These are phyloP conservation scores for Neotoxoptera formosana DNA, from an alignment of 1,140 invertebrate species.

Conservation along the genomic window DNA sequence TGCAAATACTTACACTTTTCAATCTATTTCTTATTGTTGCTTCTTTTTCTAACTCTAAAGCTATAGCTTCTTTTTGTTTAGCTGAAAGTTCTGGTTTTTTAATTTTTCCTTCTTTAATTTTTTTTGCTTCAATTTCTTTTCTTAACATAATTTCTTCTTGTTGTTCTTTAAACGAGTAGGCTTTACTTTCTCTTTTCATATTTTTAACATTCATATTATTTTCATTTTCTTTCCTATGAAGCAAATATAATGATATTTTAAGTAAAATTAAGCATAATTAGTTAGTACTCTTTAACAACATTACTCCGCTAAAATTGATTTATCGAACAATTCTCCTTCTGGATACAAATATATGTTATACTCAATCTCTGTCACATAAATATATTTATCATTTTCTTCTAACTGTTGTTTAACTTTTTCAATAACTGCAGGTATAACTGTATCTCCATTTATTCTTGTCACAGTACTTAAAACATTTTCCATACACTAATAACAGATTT, in stretches of 20 bases:
- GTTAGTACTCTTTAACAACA: background rate
- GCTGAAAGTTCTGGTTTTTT: constrained; percentile 79
- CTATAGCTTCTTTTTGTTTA: constrained; percentile 93
- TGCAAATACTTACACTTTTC: constrained; percentile 66
- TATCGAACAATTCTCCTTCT: constrained; percentile 91
- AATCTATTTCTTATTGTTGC: constrained; percentile 75
- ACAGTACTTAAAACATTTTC: constrained; percentile 75
- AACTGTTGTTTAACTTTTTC: constrained; percentile 52
- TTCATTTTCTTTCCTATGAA: constrained; percentile 52
- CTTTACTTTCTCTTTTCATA: constrained; percentile 94
- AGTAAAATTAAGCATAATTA: too few relatives aligned
- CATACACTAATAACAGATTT: constrained; percentile 65
- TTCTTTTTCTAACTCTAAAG: constrained; percentile 87
- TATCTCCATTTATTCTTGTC: constrained; percentile 70
- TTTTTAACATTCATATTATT: constrained; percentile 54
- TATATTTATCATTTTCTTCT: constrained; percentile 64
- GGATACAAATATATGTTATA: constrained; percentile 89
- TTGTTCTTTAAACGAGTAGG: constrained; percentile 97
- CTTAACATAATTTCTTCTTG: constrained; percentile 91
- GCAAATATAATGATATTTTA: background rate
- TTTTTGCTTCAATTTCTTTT: constrained; percentile 92
- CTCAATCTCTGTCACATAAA: constrained; percentile 79
- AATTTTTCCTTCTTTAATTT: constrained; percentile 81
- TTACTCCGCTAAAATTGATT: constrained; percentile 83
- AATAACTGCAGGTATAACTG: constrained; percentile 52